Conservation (phyloP, 2,113 vertebrate species). For the Tetrax tetrax region DNA sequence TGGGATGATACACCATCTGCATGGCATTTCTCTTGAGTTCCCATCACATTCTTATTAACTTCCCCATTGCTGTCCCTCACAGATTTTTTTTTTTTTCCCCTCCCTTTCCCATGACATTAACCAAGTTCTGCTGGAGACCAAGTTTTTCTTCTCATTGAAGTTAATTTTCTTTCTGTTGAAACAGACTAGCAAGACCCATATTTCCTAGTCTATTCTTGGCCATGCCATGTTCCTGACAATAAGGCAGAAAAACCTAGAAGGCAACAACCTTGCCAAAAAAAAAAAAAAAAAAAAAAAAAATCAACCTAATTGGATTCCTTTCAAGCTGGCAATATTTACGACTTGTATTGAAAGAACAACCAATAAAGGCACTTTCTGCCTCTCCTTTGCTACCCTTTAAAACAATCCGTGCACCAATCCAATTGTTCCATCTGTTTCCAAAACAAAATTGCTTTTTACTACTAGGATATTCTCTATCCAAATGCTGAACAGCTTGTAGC, state of each 20-base stretch:
- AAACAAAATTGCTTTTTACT: conserved; percentile 47
- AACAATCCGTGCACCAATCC: conserved; percentile 18
- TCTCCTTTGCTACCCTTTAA: conserved; percentile 18
- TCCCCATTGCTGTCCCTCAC: not conserved
- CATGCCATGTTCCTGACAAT: not conserved
- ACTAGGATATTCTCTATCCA: conserved; percentile 34
- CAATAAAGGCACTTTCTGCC: not conserved
- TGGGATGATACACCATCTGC: not conserved
- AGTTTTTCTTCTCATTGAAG: not conserved
- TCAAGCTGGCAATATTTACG: not conserved
- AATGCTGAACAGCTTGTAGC: conserved; percentile 48
- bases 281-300: not conserved
- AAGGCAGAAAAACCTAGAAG: conserved; percentile 14
- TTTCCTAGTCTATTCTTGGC: not conserved
- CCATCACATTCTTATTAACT: not conserved
- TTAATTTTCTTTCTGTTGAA: not conserved
- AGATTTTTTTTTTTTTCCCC: not conserved
- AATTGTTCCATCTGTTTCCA: conserved; percentile 32
- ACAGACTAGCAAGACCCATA: not conserved
- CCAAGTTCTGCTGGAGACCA: not conserved
- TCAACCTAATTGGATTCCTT: not conserved
- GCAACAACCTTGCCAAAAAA: conserved; percentile 5
- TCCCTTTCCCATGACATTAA: not conserved
- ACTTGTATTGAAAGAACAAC: not conserved
- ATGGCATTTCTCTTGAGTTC: not conserved